Evolutionary conservation across 2,113 vertebrate genomes (phyloP).

Genomic region (Oplegnathus fasciatus): DNA sequence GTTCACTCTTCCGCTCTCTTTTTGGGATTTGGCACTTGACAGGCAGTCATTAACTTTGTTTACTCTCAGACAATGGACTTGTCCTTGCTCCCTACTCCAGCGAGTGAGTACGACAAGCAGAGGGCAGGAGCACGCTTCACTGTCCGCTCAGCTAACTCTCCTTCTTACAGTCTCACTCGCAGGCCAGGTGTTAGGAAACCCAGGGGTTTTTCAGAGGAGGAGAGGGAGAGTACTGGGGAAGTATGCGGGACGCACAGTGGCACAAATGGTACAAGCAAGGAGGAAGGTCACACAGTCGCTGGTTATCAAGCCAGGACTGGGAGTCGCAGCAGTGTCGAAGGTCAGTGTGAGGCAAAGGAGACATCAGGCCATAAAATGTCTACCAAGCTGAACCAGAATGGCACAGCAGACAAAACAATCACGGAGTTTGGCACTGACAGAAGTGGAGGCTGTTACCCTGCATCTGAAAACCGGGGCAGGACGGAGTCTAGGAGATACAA

Average conservation of each 20-base stretch:
- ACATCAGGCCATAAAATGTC: conserved; percentile 17
- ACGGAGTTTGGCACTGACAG: conserved; percentile 27
- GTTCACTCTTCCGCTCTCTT: conserved; percentile 46
- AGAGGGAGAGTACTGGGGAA: background rate
- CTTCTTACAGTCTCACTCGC: conserved; percentile 52
- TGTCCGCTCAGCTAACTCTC: conserved; percentile 78
- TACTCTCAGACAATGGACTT: conserved; percentile 75
- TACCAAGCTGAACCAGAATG: conserved; percentile 43
- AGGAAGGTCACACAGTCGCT: conserved; percentile 9
- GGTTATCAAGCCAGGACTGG: conserved; percentile 31
- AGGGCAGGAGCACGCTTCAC: conserved; percentile 60
- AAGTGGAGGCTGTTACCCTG: conserved; percentile 21
- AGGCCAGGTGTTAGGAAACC: conserved; percentile 50
- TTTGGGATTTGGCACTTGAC: conserved; percentile 68
- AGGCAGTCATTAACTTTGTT: conserved; percentile 67
- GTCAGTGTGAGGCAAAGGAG: conserved; percentile 40
- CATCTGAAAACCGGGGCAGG: conserved; percentile 47
- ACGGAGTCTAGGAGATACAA: conserved; percentile 55
- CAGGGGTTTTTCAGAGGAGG: background rate
- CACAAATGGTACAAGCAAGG: conserved; percentile 17
- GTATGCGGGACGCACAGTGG: background rate
- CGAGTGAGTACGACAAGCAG: conserved; percentile 49
- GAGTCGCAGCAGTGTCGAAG: conserved; percentile 5
- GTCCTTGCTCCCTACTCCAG: conserved; percentile 47
- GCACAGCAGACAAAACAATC: conserved; percentile 19